Evolutionary conservation across 2,888 invertebrate genomes (phyloP), one percentile per base, ranked within the genome.

Genomic region (Schrankia costaestrigalis): DNA sequence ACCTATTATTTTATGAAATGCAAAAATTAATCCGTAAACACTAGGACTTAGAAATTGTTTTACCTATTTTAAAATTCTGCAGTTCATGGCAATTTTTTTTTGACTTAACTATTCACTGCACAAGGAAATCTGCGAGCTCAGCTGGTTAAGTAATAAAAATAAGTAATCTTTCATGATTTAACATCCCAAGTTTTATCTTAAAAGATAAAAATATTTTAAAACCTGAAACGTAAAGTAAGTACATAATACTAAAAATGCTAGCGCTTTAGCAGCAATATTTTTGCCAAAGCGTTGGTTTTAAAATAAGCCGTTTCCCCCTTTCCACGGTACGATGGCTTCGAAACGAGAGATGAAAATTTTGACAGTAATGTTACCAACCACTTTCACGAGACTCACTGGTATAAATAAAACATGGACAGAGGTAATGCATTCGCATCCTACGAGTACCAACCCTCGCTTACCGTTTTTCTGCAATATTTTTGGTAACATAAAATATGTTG

Each of bases 291-390:
- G 52, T 38, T 40, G 41, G 46, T 52, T 57, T 63, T 61, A 46
- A 61, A 63, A 56, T 57, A 47, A 50, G 49, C 38, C 34, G 34
- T 42, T 48, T 52, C 43, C 38, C 26, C 18, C 40, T 35, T 53
- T 56, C 56, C 42, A 49, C 38, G 36, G 33, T 18, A 26, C 18
- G 38, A 45, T 44, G 48, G 49, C 40, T 37, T 42, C 43, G 43
- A 41, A 61, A 49, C 52, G 46, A 40, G 56, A 60, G 55, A 59
- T 56, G 61, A 65, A 71, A 74, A 73, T 76, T n/a, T 76, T 74
- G 67, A 68, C 69, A 68, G 72, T 78, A 80, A 81, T 80, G 77
- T 62, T 61, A 56, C 56, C 75, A 72, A 63, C 73, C 79, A 78
- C 78, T 79, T 73, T 70, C 68, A 61, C 63, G 61, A 52, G 57